Conservation (phyloP, 2,113 vertebrate genomes). For the Carlito syrichta region DNA sequence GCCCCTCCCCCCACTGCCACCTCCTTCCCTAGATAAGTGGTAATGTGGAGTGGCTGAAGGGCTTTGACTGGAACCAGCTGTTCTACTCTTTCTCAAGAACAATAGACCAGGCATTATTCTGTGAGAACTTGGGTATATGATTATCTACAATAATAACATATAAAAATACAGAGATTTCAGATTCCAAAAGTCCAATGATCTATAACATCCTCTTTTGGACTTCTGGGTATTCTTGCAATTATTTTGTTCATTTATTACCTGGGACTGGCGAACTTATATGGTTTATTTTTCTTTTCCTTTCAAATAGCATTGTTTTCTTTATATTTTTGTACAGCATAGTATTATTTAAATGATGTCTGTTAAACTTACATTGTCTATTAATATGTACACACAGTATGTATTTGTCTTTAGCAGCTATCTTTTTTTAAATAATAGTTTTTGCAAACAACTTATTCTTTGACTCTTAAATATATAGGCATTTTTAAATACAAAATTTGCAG, state of each 20-base stretch:
- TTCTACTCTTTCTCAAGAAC: slow-evolving; percentile 67
- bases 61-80: slow-evolving; percentile 78
- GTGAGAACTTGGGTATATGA: slow-evolving; percentile 18
- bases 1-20: neutral
- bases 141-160: slow-evolving; percentile 71
- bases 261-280: neutral
- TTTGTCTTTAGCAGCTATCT: neutral
- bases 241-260: slow-evolving; percentile 40
- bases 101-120: slow-evolving; percentile 63
- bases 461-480: neutral
- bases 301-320: slow-evolving; percentile 24
- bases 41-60: slow-evolving; percentile 67
- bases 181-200: slow-evolving; percentile 59
- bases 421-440: no score
- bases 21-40: slow-evolving; percentile 19
- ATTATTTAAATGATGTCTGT: neutral
- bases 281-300: slow-evolving; percentile 39
- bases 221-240: slow-evolving; percentile 53
- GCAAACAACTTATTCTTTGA: neutral
- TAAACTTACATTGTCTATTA: neutral
- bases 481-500: neutral
- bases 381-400: neutral
- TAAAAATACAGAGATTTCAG: slow-evolving; percentile 60
- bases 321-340: neutral
- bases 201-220: slow-evolving; percentile 50